A percentile compares a stretch with the other conserved stretches of the same genome.
These are phyloP conservation scores for Scaptomyza reducta DNA, from an alignment of 2,888 invertebrate genomes.

Conservation along the genomic window DNA sequence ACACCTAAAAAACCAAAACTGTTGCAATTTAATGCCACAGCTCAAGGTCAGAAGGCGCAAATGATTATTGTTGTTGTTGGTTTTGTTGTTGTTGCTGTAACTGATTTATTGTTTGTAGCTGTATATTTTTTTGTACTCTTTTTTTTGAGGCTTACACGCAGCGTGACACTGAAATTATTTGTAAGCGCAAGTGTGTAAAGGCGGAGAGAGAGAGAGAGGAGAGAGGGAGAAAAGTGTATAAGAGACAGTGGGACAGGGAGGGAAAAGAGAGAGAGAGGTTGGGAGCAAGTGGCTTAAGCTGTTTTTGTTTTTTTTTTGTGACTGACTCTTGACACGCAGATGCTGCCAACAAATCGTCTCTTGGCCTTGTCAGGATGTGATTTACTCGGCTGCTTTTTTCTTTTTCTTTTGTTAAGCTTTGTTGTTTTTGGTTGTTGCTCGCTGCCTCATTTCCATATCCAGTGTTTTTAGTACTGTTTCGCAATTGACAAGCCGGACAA, in stretches of 20 bases:
- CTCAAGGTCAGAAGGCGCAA: constrained; percentile 71
- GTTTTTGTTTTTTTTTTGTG: constrained; percentile 12
- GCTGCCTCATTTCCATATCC: constrained; percentile 48
- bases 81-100: constrained; percentile 32
- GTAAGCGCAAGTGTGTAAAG: constrained; percentile 15
- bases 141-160: constrained; percentile 41
- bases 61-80: constrained; percentile 26
- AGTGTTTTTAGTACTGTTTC: constrained; percentile 28
- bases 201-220: neutral
- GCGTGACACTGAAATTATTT: constrained; percentile 68
- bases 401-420: constrained; percentile 39
- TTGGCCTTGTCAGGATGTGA: constrained; percentile 62
- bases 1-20: constrained; percentile 48
- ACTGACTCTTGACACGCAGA: constrained; percentile 36
- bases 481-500: constrained; percentile 24
- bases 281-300: constrained; percentile 4
- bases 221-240: neutral
- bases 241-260: too few relatives aligned
- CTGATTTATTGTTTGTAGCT: constrained; percentile 48
- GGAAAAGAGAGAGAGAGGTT: neutral
- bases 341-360: constrained; percentile 24
- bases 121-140: constrained; percentile 10
- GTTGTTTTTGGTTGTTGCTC: constrained; percentile 47
- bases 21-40: constrained; percentile 68
- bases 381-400: constrained; percentile 23